phyloP scores from a whole-genome alignment of 2,113 vertebrate species.

The Embiotoca jacksoni region DNA sequence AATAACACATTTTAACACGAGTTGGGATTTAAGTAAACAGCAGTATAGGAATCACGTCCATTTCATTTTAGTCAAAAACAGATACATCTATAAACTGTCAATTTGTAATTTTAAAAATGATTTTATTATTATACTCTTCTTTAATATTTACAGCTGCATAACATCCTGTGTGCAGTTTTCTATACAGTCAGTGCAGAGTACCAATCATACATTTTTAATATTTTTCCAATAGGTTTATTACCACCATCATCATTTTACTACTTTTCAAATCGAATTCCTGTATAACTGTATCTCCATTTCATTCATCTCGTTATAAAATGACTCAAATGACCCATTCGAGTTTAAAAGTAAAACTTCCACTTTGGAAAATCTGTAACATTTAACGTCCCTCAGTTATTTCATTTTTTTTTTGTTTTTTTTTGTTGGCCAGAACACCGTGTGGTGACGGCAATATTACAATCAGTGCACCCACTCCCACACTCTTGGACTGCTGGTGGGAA shows the following conservation, averaged over 20 bases:
- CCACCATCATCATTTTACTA: not conserved
- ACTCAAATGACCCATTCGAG: too few species aligned
- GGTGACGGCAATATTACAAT: not conserved
- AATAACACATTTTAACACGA: not conserved
- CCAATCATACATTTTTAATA: not conserved
- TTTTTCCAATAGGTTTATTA: too few species aligned
- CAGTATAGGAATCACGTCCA: not conserved
- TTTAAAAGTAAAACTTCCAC: not conserved
- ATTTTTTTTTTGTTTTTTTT: too few species aligned
- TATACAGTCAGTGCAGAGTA: too few species aligned
- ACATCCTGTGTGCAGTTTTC: too few species aligned
- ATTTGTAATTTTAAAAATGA: not conserved
- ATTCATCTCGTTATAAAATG: not conserved
- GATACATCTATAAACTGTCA: not conserved
- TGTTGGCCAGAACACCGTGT: not conserved
- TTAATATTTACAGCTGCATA: not conserved
- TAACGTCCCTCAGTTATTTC: not conserved
- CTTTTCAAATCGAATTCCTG: not conserved
- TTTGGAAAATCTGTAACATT: not conserved
- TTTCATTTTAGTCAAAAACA: slow-evolving; percentile 5
- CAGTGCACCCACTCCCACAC: not conserved
- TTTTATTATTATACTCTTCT: not conserved
- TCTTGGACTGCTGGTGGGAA: not conserved
- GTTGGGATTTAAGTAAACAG: not conserved
- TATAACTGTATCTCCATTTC: not conserved